phyloP scores from a whole-genome alignment of 2,888 invertebrate species.

The Aphodius granarius region DNA sequence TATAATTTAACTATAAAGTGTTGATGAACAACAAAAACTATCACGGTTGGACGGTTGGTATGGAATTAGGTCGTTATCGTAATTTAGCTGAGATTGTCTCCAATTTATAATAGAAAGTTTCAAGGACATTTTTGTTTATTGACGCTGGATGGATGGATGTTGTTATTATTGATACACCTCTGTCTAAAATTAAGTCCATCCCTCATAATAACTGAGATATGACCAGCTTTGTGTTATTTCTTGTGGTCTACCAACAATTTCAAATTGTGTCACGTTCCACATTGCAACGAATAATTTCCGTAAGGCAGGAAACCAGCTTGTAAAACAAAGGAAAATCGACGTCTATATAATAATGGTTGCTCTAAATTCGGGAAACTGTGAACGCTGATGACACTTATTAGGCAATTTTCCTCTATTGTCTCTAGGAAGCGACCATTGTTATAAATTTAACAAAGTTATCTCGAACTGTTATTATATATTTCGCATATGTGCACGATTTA shows the following conservation, averaged over 20 bases:
- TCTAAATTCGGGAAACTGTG: neutral
- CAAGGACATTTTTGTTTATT: neutral
- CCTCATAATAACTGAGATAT: too few relatives aligned
- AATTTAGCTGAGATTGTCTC: neutral
- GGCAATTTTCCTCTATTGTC: slow-evolving; percentile 3
- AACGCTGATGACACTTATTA: slow-evolving; percentile 1
- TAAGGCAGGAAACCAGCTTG: neutral
- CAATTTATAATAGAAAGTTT: neutral
- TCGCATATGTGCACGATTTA: neutral
- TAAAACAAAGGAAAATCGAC: neutral
- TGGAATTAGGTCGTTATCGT: neutral
- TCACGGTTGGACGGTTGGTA: neutral
- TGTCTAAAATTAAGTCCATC: too few relatives aligned
- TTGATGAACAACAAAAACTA: neutral
- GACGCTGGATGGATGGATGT: neutral
- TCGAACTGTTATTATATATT: neutral
- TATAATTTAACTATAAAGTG: neutral
- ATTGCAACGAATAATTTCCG: neutral
- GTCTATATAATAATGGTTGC: neutral
- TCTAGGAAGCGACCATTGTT: slow-evolving; percentile 7
- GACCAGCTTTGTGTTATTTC: too few relatives aligned
- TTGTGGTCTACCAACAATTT: neutral
- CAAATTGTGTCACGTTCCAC: neutral
- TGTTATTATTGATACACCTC: neutral
- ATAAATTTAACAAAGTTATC: slow-evolving; percentile 5